Conservation (phyloP, 2,888 invertebrate genomes). For the Cryptocephalus primarius region DNA sequence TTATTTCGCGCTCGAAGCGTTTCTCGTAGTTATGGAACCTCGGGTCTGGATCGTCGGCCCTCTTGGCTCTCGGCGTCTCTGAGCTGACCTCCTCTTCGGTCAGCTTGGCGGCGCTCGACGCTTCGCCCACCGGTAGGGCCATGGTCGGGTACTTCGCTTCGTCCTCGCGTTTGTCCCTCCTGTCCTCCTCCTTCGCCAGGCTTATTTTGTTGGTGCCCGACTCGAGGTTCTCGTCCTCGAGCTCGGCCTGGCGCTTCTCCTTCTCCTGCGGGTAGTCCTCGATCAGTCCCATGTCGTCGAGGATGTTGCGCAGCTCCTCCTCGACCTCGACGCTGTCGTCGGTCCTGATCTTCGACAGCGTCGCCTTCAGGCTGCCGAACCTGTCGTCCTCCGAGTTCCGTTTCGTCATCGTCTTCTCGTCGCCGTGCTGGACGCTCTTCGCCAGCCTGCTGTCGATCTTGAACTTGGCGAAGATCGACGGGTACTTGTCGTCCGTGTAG, state of each 20-base stretch:
- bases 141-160: conserved; percentile 11
- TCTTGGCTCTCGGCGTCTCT: not conserved
- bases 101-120: conserved; percentile 16
- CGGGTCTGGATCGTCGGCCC: not conserved
- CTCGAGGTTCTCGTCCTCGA: conserved; percentile 20
- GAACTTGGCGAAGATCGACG: conserved; percentile 24
- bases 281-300: conserved; percentile 25
- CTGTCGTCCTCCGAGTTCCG: not conserved
- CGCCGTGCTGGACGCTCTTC: not conserved
- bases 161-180: not conserved
- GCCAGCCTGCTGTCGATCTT: conserved; percentile 22
- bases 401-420: not conserved
- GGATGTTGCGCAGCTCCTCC: conserved; percentile 18
- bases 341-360: conserved; percentile 8
- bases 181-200: conserved; percentile 1
- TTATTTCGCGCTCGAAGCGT: conserved; percentile 21
- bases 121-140: conserved; percentile 17
- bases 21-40: conserved; percentile 14
- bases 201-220: conserved; percentile 17
- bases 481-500: conserved; percentile 17
- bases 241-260: conserved; percentile 9
- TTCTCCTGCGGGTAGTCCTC: conserved; percentile 17
- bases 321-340: conserved; percentile 17
- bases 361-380: conserved; percentile 3
- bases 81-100: not conserved